Conservation (phyloP, 2,888 invertebrate genomes). For the Candidula unifasciata region DNA sequence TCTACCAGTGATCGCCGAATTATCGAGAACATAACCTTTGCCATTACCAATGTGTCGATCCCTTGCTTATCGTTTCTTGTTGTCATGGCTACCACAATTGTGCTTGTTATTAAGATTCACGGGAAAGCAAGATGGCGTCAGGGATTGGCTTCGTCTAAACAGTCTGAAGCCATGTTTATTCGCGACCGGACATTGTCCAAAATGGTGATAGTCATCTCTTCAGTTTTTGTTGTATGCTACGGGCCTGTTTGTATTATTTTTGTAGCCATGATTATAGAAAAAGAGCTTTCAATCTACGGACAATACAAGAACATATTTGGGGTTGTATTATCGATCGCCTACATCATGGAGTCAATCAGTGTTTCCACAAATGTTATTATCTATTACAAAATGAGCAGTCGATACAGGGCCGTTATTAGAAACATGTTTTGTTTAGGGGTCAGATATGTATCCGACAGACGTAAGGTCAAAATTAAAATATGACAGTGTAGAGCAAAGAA, state of each 20-base stretch:
- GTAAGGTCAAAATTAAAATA: background rate
- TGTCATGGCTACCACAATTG: background rate
- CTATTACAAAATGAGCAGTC: conserved; percentile 24
- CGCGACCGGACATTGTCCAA: background rate
- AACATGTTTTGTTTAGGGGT: background rate
- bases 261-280: background rate
- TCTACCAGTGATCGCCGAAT: background rate
- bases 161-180: background rate
- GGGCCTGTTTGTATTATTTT: conserved; percentile 1
- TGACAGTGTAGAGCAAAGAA: background rate
- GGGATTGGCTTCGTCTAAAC: background rate
- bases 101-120: conserved; percentile 13
- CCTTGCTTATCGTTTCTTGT: background rate
- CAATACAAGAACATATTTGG: background rate
- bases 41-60: conserved; percentile 15
- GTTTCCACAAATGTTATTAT: conserved; percentile 16
- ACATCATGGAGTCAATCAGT: conserved; percentile 8
- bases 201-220: conserved; percentile 10
- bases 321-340: background rate
- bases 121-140: conserved; percentile 1
- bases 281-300: background rate
- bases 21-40: background rate
- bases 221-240: background rate
- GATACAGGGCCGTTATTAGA: background rate
- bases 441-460: background rate